Percentiles rank a stretch among this genome's conserved stretches.
Evolutionary conservation across 2,797 vertebrate genomes (phyloP).

Genomic region (Poeciliopsis infans): DNA sequence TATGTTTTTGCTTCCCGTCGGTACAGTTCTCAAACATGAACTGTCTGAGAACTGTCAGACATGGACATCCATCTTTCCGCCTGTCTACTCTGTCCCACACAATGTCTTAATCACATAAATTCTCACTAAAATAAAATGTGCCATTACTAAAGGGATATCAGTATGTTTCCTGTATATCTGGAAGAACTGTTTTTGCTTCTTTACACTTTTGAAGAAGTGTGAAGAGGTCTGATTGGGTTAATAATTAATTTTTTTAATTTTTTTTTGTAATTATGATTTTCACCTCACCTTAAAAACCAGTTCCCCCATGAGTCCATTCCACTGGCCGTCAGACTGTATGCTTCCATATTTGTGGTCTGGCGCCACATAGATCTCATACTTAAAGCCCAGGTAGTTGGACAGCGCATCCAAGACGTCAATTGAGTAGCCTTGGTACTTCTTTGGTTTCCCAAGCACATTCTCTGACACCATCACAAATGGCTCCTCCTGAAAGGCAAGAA

Average conservation of each 20-base stretch:
- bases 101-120: background rate
- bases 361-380: constrained; percentile 96
- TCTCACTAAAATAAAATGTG: background rate
- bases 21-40: too few relatives aligned
- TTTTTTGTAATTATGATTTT: background rate
- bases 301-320: constrained; percentile 97
- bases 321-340: constrained; percentile 91
- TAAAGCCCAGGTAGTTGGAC: constrained; percentile 96
- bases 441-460: constrained; percentile 97
- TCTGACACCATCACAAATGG: constrained; percentile 99
- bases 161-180: background rate
- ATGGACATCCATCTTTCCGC: background rate
- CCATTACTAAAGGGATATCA: background rate
- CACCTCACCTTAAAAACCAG: constrained; percentile 93
- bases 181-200: too few relatives aligned
- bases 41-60: too few relatives aligned
- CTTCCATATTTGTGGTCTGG: constrained; percentile 97
- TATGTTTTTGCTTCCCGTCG: background rate
- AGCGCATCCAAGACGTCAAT: constrained; percentile 96
- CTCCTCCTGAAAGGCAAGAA: constrained; percentile 87
- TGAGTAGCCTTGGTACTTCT: constrained; percentile 97
- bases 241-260: background rate
- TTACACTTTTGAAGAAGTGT: background rate
- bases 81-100: constrained; percentile 22
- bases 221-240: background rate